Evolutionary conservation across 2,888 invertebrate genomes (phyloP).

Genomic region (Uloborus plumipes): DNA sequence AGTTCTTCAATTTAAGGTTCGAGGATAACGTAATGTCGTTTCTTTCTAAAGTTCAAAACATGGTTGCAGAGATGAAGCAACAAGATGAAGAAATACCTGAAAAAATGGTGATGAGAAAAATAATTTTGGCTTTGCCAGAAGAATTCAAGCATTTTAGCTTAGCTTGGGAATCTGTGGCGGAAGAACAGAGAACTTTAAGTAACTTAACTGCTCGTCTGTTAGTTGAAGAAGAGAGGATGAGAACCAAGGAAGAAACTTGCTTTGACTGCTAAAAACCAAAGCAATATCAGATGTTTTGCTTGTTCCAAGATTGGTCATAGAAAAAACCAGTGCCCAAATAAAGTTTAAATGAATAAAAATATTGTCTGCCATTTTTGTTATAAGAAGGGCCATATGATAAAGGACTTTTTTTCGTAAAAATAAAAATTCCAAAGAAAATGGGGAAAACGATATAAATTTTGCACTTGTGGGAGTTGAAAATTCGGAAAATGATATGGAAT

Average conservation of each 20-base stretch:
- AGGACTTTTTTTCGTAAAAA: too few relatives aligned
- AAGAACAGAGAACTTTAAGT: not conserved
- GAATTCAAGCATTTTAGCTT: not conserved
- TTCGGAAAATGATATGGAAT: not conserved
- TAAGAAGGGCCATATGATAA: not conserved
- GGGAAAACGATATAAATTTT: not conserved
- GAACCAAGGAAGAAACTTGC: too few relatives aligned
- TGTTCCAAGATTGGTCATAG: not conserved
- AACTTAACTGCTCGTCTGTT: too few relatives aligned
- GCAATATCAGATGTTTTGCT: not conserved
- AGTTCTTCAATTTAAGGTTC: slow-evolving; percentile 5
- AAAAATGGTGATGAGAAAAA: not conserved
- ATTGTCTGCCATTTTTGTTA: not conserved
- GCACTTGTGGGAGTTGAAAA: not conserved
- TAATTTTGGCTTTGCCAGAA: not conserved
- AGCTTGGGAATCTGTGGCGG: not conserved
- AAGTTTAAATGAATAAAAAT: not conserved
- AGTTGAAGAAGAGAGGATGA: too few relatives aligned
- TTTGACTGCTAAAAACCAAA: not conserved
- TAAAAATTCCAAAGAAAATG: too few relatives aligned
- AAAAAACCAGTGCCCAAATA: not conserved
- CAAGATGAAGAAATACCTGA: not conserved
- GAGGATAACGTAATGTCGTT: not conserved
- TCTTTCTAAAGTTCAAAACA: not conserved
- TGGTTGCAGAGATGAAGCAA: not conserved